Base-by-base conservation (phyloP, 2,888 invertebrate genomes). In the Oscheius sp. region DNA sequence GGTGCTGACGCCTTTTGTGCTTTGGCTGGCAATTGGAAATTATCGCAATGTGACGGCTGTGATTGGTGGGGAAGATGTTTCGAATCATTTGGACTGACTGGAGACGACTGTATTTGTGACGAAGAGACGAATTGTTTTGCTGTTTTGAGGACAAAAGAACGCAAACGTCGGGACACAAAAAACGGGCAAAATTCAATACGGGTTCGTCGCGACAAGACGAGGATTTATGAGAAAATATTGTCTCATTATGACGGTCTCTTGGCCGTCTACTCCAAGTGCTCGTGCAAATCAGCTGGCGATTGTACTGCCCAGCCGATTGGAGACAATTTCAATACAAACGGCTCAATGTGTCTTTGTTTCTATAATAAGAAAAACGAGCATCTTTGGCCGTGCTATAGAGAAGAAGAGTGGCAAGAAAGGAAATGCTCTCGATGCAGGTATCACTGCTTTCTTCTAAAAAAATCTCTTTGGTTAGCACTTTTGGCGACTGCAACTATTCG, bases 301-400 rank as follows among this genome's bases (percentile, higher is more conserved):
- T 70, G 70, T 31, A 25, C 25, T 3, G 70, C 70, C 10, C 20
- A 46, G 27, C 66, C 58, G 31, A 65, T 71, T 64, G 8, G 65
- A 74, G 71, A 81, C 39, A 65, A 65, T 23, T 64, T 52, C 17
- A 79, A 79, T 53, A n/a, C n/a, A n/a, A n/a, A n/a, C n/a, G 72
- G 68, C 33, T 65, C 78, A 6, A 75, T 79, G 15, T 84, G 84
- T 65, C 72, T 84, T 12, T 84, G 84, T 52, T 84, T 85, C 64
- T 85, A 80, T 69, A 83, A 85, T 67, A 79, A 78, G 69, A 85
- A 85, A 61, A 83, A 83, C 55, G 79, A 77, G n/a, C 72, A 78
- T 50, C 64, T 85, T 4, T 84, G 84, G 83, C 83, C 83, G 8
- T 84, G 84, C 65, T 85, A 83, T 64, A 70, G 70, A 61, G 69